Percentiles rank a stretch among this genome's conserved stretches.
These are phyloP conservation scores for Phaethornis superciliosus DNA, from an alignment of 2,113 vertebrate genomes.

Conservation along the genomic window DNA sequence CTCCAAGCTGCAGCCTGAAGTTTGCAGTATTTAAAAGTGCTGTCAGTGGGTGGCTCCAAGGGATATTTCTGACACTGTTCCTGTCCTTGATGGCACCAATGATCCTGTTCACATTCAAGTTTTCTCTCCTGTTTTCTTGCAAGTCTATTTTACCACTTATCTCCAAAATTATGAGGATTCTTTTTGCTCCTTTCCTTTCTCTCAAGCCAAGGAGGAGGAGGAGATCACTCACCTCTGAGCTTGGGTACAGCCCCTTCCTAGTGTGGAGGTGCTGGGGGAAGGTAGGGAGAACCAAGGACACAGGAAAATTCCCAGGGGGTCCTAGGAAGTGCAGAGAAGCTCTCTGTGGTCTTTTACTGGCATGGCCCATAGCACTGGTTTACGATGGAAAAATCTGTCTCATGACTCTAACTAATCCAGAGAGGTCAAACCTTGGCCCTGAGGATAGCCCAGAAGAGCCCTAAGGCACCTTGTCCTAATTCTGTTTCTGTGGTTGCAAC, in stretches of 20 bases:
- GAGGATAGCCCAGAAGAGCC: neutral
- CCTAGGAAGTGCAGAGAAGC: neutral
- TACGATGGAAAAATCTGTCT: neutral
- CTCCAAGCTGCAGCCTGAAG: neutral
- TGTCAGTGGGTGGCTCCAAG: neutral
- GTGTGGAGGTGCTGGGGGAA: neutral
- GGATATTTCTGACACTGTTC: neutral
- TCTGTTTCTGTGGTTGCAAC: neutral
- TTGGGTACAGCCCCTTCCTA: accelerated
- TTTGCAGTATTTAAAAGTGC: neutral
- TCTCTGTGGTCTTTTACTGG: neutral
- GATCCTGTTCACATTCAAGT: neutral
- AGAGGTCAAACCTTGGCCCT: neutral
- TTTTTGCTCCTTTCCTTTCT: neutral
- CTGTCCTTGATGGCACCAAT: neutral
- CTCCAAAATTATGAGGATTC: neutral
- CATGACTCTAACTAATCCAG: neutral
- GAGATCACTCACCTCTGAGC: neutral
- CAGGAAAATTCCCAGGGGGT: neutral
- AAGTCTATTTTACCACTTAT: neutral
- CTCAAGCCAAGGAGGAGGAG: neutral
- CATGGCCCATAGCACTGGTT: too few relatives aligned
- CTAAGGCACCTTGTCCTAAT: neutral
- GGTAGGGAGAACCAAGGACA: neutral
- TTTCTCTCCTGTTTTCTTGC: neutral